Conservation (phyloP, 2,797 vertebrate genomes). For the Aplochiton taeniatus region DNA sequence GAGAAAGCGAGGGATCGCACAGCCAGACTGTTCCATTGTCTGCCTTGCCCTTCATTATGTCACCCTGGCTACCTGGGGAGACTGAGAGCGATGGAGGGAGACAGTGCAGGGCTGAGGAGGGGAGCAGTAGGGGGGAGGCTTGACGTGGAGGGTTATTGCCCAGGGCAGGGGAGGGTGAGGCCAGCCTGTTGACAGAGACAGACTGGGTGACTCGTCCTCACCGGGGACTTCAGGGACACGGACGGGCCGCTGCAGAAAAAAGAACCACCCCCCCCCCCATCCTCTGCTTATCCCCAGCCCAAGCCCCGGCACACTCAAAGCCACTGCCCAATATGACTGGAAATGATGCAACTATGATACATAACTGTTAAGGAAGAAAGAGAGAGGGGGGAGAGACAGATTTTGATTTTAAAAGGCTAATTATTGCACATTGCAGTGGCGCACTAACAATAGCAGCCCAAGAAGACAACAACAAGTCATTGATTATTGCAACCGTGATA, state of each 20-base stretch:
- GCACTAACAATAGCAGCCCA: no score
- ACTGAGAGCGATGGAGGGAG: neutral
- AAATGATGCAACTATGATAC: neutral
- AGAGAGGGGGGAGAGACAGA: no score
- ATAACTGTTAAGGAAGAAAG: no score
- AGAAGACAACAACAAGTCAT: no score
- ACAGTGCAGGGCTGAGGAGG: slow-evolving; percentile 32
- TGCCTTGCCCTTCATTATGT: slow-evolving; percentile 2
- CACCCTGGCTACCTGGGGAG: slow-evolving; percentile 4
- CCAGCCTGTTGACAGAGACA: slow-evolving; percentile 59
- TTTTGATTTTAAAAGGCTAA: no score
- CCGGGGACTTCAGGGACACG: slow-evolving; percentile 55
- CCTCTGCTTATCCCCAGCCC: slow-evolving; percentile 7
- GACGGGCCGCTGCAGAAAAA: slow-evolving; percentile 38
- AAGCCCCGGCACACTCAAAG: no score
- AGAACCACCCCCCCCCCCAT: neutral
- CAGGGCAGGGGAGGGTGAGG: slow-evolving; percentile 32
- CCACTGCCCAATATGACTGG: neutral
- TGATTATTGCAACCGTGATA: no score
- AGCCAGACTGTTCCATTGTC: slow-evolving; percentile 10
- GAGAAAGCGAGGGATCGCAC: slow-evolving; percentile 17
- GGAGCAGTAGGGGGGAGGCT: slow-evolving; percentile 35
- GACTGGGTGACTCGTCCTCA: slow-evolving; percentile 66
- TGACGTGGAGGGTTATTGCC: slow-evolving; percentile 58
- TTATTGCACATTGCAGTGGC: no score